Evolutionary conservation across 2,797 vertebrate species (phyloP).

Genomic region (Delichon dasypus): DNA sequence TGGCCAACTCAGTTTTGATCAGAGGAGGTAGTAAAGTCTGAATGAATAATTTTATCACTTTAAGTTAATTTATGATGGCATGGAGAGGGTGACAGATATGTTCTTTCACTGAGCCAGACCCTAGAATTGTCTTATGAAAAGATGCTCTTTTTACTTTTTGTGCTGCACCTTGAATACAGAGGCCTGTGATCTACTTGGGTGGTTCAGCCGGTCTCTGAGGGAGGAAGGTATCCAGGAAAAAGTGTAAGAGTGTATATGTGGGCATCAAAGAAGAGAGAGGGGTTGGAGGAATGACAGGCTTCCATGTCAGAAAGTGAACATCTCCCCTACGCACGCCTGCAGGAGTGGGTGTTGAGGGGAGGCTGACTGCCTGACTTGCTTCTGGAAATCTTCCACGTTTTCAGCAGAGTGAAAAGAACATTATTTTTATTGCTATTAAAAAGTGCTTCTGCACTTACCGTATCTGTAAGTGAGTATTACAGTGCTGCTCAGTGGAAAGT

Average conservation of each 20-base stretch:
- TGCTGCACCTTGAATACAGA: neutral
- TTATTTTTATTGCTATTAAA: conserved; percentile 48
- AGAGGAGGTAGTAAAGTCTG: neutral
- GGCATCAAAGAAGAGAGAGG: conserved; percentile 2
- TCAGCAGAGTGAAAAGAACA: conserved; percentile 1
- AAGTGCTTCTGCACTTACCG: neutral
- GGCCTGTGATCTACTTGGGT: neutral
- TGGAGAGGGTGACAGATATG: neutral
- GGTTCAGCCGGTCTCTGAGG: neutral
- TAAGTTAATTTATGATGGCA: neutral
- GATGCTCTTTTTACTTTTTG: neutral
- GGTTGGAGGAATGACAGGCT: conserved; percentile 37
- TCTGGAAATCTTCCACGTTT: conserved; percentile 46
- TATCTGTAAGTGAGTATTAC: conserved; percentile 7
- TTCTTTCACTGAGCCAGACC: neutral
- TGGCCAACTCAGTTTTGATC: neutral
- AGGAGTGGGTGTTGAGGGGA: conserved; percentile 16
- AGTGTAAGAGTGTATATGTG: neutral
- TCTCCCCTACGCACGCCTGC: neutral
- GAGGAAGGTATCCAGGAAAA: neutral
- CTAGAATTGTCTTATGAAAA: neutral
- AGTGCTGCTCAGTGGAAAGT: conserved; percentile 37
- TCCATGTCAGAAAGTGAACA: conserved; percentile 47
- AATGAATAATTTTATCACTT: conserved; percentile 29
- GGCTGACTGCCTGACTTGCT: conserved; percentile 42